Base-by-base conservation (phyloP, 2,888 invertebrate species). In the Ferdinandea cuprea region DNA sequence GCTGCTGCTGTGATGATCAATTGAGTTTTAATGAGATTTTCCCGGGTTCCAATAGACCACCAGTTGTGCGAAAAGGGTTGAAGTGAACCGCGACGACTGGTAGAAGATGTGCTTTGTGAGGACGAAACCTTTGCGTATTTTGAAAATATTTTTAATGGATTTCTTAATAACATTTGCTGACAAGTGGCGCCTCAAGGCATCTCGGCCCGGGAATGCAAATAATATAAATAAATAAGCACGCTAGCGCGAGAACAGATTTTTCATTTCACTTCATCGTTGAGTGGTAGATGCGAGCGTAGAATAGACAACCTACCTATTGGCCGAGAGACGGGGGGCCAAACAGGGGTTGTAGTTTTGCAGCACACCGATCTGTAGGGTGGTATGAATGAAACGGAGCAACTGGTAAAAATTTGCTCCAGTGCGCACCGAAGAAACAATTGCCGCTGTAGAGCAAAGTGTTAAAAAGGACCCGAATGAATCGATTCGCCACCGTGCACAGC, bases 1-100 rank as follows among this genome's bases (percentile, higher is more conserved):
- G 42, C 48, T 42, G 50, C 42, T 25, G 54, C 44, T 48, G 35
- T 46, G 69, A 65, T 74, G 80, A 80, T 74, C 80, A 59, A 76
- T 81, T 81, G 81, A 76, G 69, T 76, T 81, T 81, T 76, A 76
- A 81, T 81, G 81, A 81, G 76, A 37, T 59, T 54, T 25, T 72
- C 19, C n/a, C 28, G 35, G 65, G 25, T 42, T 66, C 30, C 81
- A 76, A 61, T 76, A 76, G 81, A 71, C 71, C 77, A 76, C 81
- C 81, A 77, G 58, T 72, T 17, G 66, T 28, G 66, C 52, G 13
- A 52, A 19, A 52, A 32, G 37, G 35, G 37, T 17, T 74, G 7
- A 50, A 19, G 19, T 40, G n/a, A 48, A 25, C 37, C 32, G 35
- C 32, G 15, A 25, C n/a, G n/a, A n/a, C n/a, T n/a, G 11, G 46